phyloP scores from a whole-genome alignment of 2,797 vertebrate genomes.

The Chrysocyon brachyurus region DNA sequence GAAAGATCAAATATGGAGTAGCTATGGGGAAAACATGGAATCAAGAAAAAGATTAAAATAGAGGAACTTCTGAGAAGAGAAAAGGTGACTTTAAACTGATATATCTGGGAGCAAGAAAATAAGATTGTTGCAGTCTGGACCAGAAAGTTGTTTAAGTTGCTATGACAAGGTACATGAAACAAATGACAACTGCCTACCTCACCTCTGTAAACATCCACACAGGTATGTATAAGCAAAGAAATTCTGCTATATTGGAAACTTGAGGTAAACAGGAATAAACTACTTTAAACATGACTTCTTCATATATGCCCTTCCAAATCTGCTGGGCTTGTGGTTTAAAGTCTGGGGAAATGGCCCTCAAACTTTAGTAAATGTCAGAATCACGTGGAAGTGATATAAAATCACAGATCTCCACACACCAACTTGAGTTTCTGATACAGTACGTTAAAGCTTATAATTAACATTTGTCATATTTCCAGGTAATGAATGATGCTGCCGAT shows the following conservation, averaged over 20 bases:
- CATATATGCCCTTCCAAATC: neutral
- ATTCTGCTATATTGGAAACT: neutral
- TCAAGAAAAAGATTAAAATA: neutral
- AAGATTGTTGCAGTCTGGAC: neutral
- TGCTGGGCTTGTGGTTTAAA: neutral
- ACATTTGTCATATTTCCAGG: neutral
- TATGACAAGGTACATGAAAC: neutral
- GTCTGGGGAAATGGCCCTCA: neutral
- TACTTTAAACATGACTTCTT: neutral
- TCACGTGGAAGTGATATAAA: neutral
- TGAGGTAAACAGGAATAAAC: neutral
- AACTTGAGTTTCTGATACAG: neutral
- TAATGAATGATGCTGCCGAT: neutral
- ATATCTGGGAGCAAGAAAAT: neutral
- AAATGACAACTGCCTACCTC: neutral
- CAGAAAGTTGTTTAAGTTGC: neutral
- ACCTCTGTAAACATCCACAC: neutral
- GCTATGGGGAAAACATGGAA: neutral
- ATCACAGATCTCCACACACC: neutral
- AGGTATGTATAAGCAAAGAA: neutral
- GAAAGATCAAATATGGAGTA: neutral
- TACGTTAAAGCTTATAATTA: neutral
- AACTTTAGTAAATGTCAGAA: neutral
- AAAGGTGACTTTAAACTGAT: neutral
- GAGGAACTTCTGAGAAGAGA: neutral